Percentiles rank a stretch among this genome's conserved stretches.
Evolutionary conservation across 2,888 invertebrate species (phyloP).

Genomic region (Brenthis ino): DNA sequence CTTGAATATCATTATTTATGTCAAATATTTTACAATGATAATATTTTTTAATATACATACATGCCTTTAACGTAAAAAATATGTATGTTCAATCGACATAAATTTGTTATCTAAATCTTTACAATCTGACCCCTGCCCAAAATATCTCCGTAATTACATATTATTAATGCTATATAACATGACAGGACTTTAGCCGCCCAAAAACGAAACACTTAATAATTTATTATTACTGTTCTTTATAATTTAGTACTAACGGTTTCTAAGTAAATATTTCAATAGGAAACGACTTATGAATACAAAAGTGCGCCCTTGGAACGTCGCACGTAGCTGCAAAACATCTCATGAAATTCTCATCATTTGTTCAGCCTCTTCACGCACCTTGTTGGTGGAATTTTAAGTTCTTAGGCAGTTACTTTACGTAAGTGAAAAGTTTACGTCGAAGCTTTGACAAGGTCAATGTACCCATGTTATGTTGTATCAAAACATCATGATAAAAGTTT

Average conservation of each 20-base stretch:
- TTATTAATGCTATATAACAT: too few relatives aligned
- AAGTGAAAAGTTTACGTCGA: slow-evolving; percentile 37
- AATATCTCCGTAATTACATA: not conserved
- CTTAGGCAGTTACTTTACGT: slow-evolving; percentile 28
- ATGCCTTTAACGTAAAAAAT: too few relatives aligned
- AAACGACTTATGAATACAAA: slow-evolving; percentile 38
- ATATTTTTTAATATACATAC: not conserved
- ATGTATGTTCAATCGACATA: not conserved
- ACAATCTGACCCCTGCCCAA: not conserved
- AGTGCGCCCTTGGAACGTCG: slow-evolving; percentile 30
- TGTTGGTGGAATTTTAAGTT: slow-evolving; percentile 37
- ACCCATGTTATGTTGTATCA: not conserved
- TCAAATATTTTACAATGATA: slow-evolving; percentile 7
- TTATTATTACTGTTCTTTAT: slow-evolving; percentile 1
- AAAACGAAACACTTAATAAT: slow-evolving; percentile 12
- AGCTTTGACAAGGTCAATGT: slow-evolving; percentile 25
- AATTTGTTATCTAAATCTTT: not conserved
- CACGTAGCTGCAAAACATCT: slow-evolving; percentile 31
- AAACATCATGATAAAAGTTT: not conserved
- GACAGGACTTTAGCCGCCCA: too few relatives aligned
- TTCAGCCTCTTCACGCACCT: slow-evolving; percentile 42
- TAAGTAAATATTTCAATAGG: slow-evolving; percentile 35
- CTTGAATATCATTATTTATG: slow-evolving; percentile 15
- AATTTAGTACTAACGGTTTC: slow-evolving; percentile 23
- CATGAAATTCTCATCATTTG: slow-evolving; percentile 42